Evolutionary conservation across 2,797 vertebrate species (phyloP).

Genomic region (Trachops cirrhosus): DNA sequence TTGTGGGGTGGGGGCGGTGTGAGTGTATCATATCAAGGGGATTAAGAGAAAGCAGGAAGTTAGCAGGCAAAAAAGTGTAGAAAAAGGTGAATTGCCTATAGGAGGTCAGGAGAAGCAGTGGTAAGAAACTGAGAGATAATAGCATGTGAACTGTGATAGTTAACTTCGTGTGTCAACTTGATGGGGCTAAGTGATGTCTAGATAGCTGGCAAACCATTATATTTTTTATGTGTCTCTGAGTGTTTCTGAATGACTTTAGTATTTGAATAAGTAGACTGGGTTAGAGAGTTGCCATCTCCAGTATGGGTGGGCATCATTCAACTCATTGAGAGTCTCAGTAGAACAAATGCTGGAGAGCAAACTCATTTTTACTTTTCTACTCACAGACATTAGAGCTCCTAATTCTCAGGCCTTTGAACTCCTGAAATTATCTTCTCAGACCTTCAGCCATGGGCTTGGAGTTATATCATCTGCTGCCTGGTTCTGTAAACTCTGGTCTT

Average conservation of each 20-base stretch:
- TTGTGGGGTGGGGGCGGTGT: accelerated
- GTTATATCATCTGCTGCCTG: neutral
- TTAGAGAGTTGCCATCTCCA: neutral
- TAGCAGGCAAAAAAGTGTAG: neutral
- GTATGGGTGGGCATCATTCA: neutral
- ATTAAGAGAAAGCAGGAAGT: neutral
- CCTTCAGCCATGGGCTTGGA: neutral
- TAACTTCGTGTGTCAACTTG: neutral
- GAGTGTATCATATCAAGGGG: neutral
- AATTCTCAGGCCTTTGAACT: neutral
- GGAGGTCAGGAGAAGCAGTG: neutral
- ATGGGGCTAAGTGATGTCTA: neutral
- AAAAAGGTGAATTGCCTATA: neutral
- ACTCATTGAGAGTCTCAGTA: neutral
- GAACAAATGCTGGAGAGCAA: neutral
- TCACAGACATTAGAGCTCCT: neutral
- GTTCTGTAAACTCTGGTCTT: neutral
- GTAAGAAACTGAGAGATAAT: neutral
- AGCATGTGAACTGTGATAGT: neutral
- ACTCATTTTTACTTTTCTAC: neutral
- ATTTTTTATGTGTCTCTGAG: neutral
- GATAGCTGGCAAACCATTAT: neutral
- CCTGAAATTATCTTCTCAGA: neutral
- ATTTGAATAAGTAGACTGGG: neutral
- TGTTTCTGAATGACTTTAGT: neutral